phyloP scores from a whole-genome alignment of 2,888 invertebrate species.

The Aleiodes alternator region DNA sequence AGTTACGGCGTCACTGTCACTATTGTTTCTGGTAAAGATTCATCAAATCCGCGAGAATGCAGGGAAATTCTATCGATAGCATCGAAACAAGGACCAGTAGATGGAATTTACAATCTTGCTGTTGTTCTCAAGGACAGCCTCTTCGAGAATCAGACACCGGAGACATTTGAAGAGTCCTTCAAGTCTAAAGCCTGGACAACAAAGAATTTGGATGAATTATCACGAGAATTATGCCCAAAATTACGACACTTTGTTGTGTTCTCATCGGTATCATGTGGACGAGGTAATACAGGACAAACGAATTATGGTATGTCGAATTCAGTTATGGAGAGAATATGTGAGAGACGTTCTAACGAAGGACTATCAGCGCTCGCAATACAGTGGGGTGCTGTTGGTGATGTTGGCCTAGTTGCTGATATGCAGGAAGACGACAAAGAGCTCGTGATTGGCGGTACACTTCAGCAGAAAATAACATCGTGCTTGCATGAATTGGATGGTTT shows the following conservation, averaged over 20 bases:
- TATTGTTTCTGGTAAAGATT: constrained; percentile 83
- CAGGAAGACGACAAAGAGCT: constrained; percentile 82
- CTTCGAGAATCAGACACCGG: constrained; percentile 77
- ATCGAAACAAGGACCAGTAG: constrained; percentile 77
- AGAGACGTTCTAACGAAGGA: constrained; percentile 74
- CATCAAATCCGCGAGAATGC: constrained; percentile 84
- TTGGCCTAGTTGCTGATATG: constrained; percentile 88
- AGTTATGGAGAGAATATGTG: constrained; percentile 79
- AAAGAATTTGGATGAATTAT: constrained; percentile 77
- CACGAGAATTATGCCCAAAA: constrained; percentile 75
- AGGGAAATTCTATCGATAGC: constrained; percentile 81
- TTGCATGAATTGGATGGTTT: constrained; percentile 85
- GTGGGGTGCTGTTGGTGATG: constrained; percentile 82
- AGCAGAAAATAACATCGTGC: constrained; percentile 90
- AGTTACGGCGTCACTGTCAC: constrained; percentile 82
- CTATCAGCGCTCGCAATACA: constrained; percentile 78
- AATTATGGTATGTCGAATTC: constrained; percentile 80
- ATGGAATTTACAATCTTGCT: constrained; percentile 82
- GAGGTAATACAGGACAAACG: constrained; percentile 81
- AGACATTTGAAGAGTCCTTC: constrained; percentile 77
- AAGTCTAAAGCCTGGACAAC: constrained; percentile 80
- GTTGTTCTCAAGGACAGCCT: constrained; percentile 78
- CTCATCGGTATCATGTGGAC: constrained; percentile 81
- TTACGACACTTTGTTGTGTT: constrained; percentile 80
- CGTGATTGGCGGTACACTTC: constrained; percentile 87